Percentiles rank a stretch among this genome's conserved stretches.
Conservation (phyloP, 2,888 invertebrate species). For the Tenthredo distinguenda region DNA sequence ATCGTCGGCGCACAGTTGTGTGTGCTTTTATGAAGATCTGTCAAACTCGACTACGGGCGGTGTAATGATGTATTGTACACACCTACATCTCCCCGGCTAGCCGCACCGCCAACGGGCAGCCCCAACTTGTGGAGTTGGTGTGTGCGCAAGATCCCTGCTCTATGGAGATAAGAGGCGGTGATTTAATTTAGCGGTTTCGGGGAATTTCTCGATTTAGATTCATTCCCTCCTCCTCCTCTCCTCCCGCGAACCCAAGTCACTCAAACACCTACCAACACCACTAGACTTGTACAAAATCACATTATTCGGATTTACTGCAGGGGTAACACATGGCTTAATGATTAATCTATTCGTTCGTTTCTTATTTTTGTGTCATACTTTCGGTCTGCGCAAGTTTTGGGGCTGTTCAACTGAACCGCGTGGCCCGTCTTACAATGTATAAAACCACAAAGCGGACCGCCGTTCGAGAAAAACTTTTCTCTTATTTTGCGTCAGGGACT, state of each 20-base stretch:
- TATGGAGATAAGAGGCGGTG: conserved; percentile 50
- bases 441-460: not conserved
- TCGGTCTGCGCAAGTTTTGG: not conserved
- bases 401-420: not conserved
- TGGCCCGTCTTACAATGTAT: not conserved
- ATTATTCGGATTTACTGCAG: not conserved
- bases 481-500: not conserved
- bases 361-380: not conserved
- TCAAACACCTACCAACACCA: not conserved
- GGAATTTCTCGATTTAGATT: conserved; percentile 41
- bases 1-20: conserved; percentile 77
- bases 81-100: conserved; percentile 13
- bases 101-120: conserved; percentile 25
- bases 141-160: conserved; percentile 49
- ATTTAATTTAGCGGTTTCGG: conserved; percentile 43
- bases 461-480: not conserved
- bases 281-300: not conserved
- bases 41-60: conserved; percentile 68
- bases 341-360: not conserved
- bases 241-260: not conserved
- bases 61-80: conserved; percentile 62
- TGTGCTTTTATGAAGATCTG: conserved; percentile 78
- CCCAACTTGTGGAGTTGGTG: conserved; percentile 42
- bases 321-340: not conserved
- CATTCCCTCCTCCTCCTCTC: conserved; percentile 12